A percentile compares a stretch with the other conserved stretches of the same genome.
Evolutionary conservation across 2,113 vertebrate genomes (phyloP).

Genomic region (Chiloscyllium plagiosum): DNA sequence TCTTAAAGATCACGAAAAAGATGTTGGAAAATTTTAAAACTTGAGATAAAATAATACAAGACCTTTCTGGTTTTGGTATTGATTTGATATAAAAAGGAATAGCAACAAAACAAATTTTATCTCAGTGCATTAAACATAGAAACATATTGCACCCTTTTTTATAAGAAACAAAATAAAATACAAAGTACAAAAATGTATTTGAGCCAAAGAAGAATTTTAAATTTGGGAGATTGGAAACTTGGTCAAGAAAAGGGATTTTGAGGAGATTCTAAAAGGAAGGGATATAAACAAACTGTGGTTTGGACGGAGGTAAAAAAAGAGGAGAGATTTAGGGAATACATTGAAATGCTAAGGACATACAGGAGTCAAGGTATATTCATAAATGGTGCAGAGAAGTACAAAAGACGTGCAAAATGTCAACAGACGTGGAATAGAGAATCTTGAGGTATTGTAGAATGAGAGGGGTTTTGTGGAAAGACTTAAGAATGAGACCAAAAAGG

Average conservation of each 20-base stretch:
- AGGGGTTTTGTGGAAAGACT: too few relatives aligned
- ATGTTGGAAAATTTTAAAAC: background rate
- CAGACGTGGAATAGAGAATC: background rate
- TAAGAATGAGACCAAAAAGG: too few relatives aligned
- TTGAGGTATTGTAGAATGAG: background rate
- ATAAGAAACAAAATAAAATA: background rate
- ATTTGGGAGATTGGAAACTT: background rate
- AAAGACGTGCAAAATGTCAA: background rate
- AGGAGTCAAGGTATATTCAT: background rate
- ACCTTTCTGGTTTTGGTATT: background rate
- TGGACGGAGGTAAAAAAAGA: background rate
- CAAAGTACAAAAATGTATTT: background rate
- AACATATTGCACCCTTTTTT: background rate
- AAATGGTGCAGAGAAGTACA: too few relatives aligned
- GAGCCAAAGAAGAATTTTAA: background rate
- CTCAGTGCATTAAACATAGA: background rate
- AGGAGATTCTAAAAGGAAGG: background rate
- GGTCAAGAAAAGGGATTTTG: background rate
- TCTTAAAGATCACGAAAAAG: background rate
- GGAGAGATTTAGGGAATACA: background rate
- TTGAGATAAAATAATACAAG: background rate
- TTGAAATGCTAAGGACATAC: background rate
- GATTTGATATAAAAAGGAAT: background rate
- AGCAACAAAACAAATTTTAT: background rate
- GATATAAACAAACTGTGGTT: background rate